Evolutionary conservation across 2,888 invertebrate genomes (phyloP).

Genomic region (Torymus texanus): DNA sequence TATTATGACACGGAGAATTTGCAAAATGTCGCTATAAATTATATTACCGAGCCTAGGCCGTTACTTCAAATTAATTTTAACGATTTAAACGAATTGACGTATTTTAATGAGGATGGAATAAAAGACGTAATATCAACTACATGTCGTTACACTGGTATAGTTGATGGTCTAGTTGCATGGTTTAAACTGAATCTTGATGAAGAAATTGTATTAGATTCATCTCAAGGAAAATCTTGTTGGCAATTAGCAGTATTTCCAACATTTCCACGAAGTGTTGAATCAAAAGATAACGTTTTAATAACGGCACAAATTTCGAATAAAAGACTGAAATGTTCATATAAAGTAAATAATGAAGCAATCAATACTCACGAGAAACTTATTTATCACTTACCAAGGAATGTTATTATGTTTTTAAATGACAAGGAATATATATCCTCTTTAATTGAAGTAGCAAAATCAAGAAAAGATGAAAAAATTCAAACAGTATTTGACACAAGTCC

Average conservation of each 20-base stretch:
- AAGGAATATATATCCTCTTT: conserved; percentile 75
- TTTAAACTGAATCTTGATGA: conserved; percentile 84
- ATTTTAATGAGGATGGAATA: conserved; percentile 68
- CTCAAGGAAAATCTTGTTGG: conserved; percentile 83
- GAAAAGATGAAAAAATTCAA: conserved; percentile 61
- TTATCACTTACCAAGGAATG: conserved; percentile 72
- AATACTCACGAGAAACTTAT: conserved; percentile 71
- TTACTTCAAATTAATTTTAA: conserved; percentile 82
- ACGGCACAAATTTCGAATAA: conserved; percentile 61
- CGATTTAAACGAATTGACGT: conserved; percentile 74
- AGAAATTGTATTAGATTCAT: conserved; percentile 79
- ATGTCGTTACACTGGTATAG: conserved; percentile 75
- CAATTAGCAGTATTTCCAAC: conserved; percentile 84
- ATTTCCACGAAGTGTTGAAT: conserved; percentile 54
- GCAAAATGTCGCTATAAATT: conserved; percentile 76
- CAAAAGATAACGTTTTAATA: conserved; percentile 59
- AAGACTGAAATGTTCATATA: conserved; percentile 66
- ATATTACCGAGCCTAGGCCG: conserved; percentile 78
- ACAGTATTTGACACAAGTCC: conserved; percentile 79
- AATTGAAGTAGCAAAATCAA: conserved; percentile 71
- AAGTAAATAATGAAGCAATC: conserved; percentile 69
- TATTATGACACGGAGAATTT: conserved; percentile 85
- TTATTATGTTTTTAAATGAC: conserved; percentile 72
- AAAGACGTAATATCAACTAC: conserved; percentile 72
- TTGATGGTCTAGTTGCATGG: conserved; percentile 84